Evolutionary conservation across 2,888 invertebrate species (phyloP).

Genomic region (Incurvaria masculella): DNA sequence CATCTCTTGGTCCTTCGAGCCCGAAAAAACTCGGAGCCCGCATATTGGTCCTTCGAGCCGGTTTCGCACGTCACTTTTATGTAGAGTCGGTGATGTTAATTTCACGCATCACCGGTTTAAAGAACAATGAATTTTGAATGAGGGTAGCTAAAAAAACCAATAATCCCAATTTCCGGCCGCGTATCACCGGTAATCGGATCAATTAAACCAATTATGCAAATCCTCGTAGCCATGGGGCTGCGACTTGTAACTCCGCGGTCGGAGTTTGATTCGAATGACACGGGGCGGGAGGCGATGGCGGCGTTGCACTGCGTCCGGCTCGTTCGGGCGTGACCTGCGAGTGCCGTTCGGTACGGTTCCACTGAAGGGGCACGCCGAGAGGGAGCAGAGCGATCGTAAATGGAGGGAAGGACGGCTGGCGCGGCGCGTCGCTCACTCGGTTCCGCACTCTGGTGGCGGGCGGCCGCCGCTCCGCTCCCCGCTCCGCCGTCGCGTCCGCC

Average conservation of each 20-base stretch:
- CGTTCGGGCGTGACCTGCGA: too few species aligned
- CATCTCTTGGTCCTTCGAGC: too few species aligned
- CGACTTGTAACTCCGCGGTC: background rate
- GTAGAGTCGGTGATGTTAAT: too few species aligned
- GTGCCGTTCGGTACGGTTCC: slow-evolving; percentile 11
- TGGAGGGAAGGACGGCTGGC: slow-evolving; percentile 23
- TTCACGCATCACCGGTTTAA: too few species aligned
- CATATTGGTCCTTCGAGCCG: too few species aligned
- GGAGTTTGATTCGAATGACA: background rate
- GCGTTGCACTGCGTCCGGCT: too few species aligned
- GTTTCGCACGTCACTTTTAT: too few species aligned
- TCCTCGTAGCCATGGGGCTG: slow-evolving; percentile 9
- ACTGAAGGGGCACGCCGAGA: slow-evolving; percentile 18
- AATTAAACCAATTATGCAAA: slow-evolving; percentile 32
- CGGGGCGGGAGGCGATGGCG: background rate
- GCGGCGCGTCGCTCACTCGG: slow-evolving; percentile 52
- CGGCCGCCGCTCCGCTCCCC: slow-evolving; percentile 49
- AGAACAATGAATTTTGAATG: too few species aligned
- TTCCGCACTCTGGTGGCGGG: slow-evolving; percentile 50
- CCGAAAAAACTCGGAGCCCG: background rate
- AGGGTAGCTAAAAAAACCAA: too few species aligned
- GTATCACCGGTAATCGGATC: slow-evolving; percentile 21
- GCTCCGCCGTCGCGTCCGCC: slow-evolving; percentile 28
- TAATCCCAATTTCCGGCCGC: background rate
- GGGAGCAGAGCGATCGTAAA: slow-evolving; percentile 16